Evolutionary conservation across 2,113 vertebrate species (phyloP).

Genomic region (Fulica atra): DNA sequence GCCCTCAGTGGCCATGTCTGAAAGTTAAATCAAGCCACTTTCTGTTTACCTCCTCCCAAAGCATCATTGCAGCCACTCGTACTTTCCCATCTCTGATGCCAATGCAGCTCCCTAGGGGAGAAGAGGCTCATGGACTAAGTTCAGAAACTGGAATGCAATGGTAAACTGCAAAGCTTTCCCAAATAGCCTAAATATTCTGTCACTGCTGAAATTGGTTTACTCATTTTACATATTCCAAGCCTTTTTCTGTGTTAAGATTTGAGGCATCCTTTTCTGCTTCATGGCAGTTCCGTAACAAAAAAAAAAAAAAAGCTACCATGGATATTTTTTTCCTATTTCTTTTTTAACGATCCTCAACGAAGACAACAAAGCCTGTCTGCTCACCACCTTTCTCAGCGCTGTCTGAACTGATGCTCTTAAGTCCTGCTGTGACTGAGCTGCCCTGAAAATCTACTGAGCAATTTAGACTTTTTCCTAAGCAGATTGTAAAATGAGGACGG

Average conservation of each 20-base stretch:
- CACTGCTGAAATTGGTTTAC: neutral
- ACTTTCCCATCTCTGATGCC: rapidly evolving
- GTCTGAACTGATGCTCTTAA: neutral
- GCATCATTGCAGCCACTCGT: neutral
- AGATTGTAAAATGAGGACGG: neutral
- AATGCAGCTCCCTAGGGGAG: neutral
- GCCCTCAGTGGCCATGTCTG: neutral
- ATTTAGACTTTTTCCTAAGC: neutral
- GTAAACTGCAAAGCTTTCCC: neutral
- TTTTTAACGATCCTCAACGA: neutral
- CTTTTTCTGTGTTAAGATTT: neutral
- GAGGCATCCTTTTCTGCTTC: neutral
- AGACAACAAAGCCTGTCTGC: neutral
- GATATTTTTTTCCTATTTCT: neutral
- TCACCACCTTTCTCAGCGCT: neutral
- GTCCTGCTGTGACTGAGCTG: neutral
- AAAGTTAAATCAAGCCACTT: neutral
- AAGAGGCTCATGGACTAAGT: neutral
- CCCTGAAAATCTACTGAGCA: neutral
- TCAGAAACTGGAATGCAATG: neutral
- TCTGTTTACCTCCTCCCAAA: neutral
- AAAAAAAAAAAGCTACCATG: neutral
- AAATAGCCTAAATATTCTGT: neutral
- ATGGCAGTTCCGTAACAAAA: neutral
- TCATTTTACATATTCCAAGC: neutral